phyloP scores from a whole-genome alignment of 1,140 invertebrate species.

The Heliconius congener region DNA sequence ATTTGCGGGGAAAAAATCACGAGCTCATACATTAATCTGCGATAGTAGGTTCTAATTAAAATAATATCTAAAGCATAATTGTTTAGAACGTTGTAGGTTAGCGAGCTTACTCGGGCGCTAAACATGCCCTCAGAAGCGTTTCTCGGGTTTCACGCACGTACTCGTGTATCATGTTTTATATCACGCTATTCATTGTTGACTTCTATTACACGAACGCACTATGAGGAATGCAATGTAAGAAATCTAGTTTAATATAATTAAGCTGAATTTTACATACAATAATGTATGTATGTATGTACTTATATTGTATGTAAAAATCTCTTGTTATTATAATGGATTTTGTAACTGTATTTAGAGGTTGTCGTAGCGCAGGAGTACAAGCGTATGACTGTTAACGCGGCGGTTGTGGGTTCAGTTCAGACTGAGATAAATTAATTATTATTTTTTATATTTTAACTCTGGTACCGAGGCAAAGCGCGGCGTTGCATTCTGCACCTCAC shows the following conservation, averaged over 20 bases:
- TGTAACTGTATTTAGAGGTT: background rate
- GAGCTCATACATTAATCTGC: too few species aligned
- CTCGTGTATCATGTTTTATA: conserved; percentile 27
- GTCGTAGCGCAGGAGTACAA: too few species aligned
- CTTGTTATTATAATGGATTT: background rate
- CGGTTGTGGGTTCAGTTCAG: too few species aligned
- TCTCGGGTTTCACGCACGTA: conserved; percentile 30
- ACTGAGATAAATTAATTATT: too few species aligned
- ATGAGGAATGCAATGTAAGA: background rate
- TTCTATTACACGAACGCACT: conserved; percentile 24
- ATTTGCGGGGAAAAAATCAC: too few species aligned
- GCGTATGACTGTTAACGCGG: too few species aligned
- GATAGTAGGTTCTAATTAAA: conserved; percentile 22
- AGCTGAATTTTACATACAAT: conserved; percentile 7
- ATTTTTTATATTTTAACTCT: too few species aligned
- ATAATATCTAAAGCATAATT: conserved; percentile 42
- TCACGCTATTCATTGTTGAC: conserved; percentile 29
- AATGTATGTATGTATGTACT: background rate
- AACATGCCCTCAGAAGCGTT: conserved; percentile 24
- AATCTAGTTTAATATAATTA: conserved; percentile 5
- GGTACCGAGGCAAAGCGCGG: too few species aligned
- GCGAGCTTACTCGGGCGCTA: conserved; percentile 27
- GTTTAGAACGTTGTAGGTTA: conserved; percentile 16
- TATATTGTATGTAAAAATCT: background rate
- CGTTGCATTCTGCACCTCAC: too few species aligned